Base-by-base conservation (phyloP, 92 coral and sea anemone species). In the Galaxea fascicularis region DNA sequence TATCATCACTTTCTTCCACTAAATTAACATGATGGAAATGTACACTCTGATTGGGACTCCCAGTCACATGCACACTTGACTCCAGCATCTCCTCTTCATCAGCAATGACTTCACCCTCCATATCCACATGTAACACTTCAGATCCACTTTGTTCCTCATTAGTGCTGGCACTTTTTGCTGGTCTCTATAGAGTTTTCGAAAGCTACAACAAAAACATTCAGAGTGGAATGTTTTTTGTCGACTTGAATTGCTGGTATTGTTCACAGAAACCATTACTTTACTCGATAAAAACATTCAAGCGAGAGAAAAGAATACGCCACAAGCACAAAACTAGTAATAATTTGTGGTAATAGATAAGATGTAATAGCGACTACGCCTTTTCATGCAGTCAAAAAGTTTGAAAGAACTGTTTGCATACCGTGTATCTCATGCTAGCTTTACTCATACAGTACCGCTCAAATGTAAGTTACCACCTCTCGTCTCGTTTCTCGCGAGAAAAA, bases 181-280 rank as follows among this genome's bases (percentile, higher is more conserved):
- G 0, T 18, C 56, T 44, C 1, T 28, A 41, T 17, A 10, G 11
- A 70, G 10, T 8, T 70, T 39, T 70, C 75, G 45, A 1, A n/a
- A 70, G 75, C 75, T 70, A 70, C 31, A 70, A 70, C 75, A 45
- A 41, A 70, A 65, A 64, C 45, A 30, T 58, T 18, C 18, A 70
- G 75, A 70, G 75, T 70, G 28, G 45, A 27, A 28, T 65, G 18
- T 65, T 4, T 28, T 65, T 27, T 27, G 71, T 27, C 12, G 64
- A 44, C 74, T 68, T 68, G 74, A 68, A 68, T 68, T 35, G n/a
- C 53, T 68, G 4, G 58, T 70, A 30, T 41, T 6, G 28, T 41
- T 41, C 9, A 17, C 28, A 44, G 10, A 68, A 22, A 39, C 22
- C 54, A 68, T 10, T 68, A 31, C 24, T 30, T 12, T 11, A 68